Base-by-base conservation (phyloP, 2,797 vertebrate species). In the Somateria mollissima region DNA sequence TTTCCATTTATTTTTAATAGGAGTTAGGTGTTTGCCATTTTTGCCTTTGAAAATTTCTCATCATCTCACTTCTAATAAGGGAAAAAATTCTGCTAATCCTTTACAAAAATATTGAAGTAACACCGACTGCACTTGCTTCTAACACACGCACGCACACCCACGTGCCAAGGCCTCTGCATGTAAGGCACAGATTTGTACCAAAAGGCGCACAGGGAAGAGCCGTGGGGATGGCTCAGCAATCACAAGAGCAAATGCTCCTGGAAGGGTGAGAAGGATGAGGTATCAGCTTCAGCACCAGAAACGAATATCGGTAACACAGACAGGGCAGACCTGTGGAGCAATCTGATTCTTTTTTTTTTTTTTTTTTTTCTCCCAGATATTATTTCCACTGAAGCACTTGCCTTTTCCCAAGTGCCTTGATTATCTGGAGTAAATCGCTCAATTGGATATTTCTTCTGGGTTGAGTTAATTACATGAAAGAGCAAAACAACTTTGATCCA, bases 21-120 rank as follows among this genome's bases (percentile, higher is more conserved):
- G 36, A 88, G 61, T 74, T 92, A 92, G 77, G 39, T 75, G 69
- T 78, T 96, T 72, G 69, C 87, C 86, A 65, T 69, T 94, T 94
- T 87, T 89, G 64, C 88, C 75, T 92, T 92, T 95, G 88, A 95
- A 90, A 97, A 89, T 18, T 94, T 95, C 88, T 65, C 88, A 95
- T 95, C 88, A 93, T 89, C 58, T 89, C 86, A 51, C n/a, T 89
- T 87, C 57, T 75, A 94, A 89, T 75, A 90, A 83, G 62, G n/a
- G 62, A 79, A 92, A 92, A 70, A 32, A 17, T 53, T 88, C 78
- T 82, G 34, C 67, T 93, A 94, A 92, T 93, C 74, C 84, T 89
- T 93, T 94, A 69, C 15, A 89, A 94, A 95, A 94, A 96, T 80
- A 92, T 54, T 74, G 88, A 87, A 89, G 80, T 51, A 92, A 93